phyloP scores from a whole-genome alignment of 2,797 vertebrate species.

The Ptychadena robeensis region DNA sequence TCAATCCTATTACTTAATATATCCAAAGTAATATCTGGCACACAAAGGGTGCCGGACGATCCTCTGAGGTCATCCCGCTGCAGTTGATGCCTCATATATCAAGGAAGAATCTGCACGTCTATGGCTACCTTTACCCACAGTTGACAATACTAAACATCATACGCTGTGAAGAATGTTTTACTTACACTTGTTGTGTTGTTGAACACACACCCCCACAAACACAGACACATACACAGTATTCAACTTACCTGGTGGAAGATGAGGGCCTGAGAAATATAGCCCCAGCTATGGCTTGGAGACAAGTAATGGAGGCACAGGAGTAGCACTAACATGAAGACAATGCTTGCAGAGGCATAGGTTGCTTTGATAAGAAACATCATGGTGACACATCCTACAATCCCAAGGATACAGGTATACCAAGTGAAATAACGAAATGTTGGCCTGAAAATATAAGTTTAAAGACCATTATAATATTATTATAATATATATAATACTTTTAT shows the following conservation, averaged over 20 bases:
- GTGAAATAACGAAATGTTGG: slow-evolving; percentile 90
- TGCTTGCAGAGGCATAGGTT: slow-evolving; percentile 86
- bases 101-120: too few relatives aligned
- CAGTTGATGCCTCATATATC: too few relatives aligned
- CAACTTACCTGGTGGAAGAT: slow-evolving; percentile 89
- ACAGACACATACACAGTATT: neutral
- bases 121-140: too few relatives aligned
- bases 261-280: slow-evolving; percentile 91
- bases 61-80: too few relatives aligned
- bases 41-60: too few relatives aligned
- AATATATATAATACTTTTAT: too few relatives aligned
- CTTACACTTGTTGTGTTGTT: too few relatives aligned
- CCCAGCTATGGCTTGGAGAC: slow-evolving; percentile 90
- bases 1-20: too few relatives aligned
- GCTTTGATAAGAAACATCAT: slow-evolving; percentile 93
- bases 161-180: too few relatives aligned
- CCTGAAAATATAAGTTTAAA: slow-evolving; percentile 66
- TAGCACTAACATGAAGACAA: slow-evolving; percentile 87
- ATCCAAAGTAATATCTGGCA: too few relatives aligned
- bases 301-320: slow-evolving; percentile 90
- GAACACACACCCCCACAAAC: neutral
- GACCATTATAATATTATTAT: neutral
- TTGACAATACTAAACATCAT: too few relatives aligned
- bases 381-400: slow-evolving; percentile 83
- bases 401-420: slow-evolving; percentile 87